Percentiles rank a stretch among this genome's conserved stretches.
Conservation (phyloP, 2,888 invertebrate species). For the Cecidostiba fungosa region DNA sequence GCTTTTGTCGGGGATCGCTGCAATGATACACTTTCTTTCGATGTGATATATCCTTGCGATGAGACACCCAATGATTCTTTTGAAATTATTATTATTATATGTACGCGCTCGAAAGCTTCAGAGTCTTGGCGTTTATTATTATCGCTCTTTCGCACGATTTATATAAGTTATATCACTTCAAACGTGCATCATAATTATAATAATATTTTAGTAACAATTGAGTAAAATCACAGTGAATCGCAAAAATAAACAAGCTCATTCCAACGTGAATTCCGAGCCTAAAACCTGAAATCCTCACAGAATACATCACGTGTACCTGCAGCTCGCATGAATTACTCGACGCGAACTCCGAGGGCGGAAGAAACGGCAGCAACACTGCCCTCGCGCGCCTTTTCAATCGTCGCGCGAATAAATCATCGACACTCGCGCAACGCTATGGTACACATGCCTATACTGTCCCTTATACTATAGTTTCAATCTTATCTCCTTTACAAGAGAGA, state of each 20-base stretch:
- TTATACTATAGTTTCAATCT: constrained; percentile 11
- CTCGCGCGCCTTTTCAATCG: constrained; percentile 49
- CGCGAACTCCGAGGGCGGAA: constrained; percentile 34
- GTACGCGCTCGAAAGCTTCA: not conserved
- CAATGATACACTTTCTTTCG: not conserved
- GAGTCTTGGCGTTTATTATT: no score
- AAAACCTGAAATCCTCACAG: not conserved
- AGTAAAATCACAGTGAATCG: no score
- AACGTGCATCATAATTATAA: no score
- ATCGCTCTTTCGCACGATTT: no score
- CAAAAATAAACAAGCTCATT: no score
- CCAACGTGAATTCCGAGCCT: not conserved
- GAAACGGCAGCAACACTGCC: not conserved
- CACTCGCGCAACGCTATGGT: not conserved
- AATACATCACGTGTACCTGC: constrained; percentile 35
- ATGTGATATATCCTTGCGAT: not conserved
- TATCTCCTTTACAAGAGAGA: not conserved
- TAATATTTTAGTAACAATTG: no score
- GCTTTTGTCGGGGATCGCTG: constrained; percentile 5
- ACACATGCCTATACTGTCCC: not conserved
- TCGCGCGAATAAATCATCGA: constrained; percentile 56
- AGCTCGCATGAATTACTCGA: constrained; percentile 7
- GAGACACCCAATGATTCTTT: not conserved
- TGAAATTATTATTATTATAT: not conserved
- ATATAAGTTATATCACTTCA: no score